These are phyloP conservation scores for Theristicus caerulescens DNA, from an alignment of 2,113 vertebrate genomes.

Conservation along the genomic window DNA sequence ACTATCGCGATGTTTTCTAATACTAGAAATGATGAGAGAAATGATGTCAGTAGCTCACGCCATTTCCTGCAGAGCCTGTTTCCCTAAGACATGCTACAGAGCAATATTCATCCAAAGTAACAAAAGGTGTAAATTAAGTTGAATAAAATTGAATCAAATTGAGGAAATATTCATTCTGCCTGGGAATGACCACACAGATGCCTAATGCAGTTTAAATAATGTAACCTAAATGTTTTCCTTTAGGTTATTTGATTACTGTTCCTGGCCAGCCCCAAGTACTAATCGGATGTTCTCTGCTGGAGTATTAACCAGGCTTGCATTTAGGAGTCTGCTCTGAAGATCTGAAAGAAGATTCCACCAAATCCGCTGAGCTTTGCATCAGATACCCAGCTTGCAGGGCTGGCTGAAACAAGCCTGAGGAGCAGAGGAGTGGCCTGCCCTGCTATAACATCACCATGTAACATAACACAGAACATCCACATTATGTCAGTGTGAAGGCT, in stretches of 20 bases:
- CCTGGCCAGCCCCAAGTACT: not conserved
- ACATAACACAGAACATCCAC: not conserved
- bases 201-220: constrained; percentile 21
- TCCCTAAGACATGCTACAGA: not conserved
- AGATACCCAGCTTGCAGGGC: not conserved
- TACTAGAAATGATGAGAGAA: not conserved
- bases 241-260: not conserved
- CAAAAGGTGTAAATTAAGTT: constrained; percentile 31
- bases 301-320: not conserved
- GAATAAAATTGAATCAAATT: not conserved
- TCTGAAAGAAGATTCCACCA: not conserved
- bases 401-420: not conserved
- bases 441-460: not conserved
- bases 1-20: not conserved
- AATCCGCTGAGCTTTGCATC: not conserved
- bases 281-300: not conserved
- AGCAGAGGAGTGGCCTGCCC: not conserved
- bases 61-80: not conserved
- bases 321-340: not conserved
- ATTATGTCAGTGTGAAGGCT: not conserved
- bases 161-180: constrained; percentile 35
- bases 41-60: not conserved
- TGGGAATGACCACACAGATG: not conserved
- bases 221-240: constrained; percentile 22
- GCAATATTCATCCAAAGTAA: not conserved